These are phyloP conservation scores for Pseudolaguvia tuberculata DNA, from an alignment of 2,113 vertebrate species.

Conservation along the genomic window DNA sequence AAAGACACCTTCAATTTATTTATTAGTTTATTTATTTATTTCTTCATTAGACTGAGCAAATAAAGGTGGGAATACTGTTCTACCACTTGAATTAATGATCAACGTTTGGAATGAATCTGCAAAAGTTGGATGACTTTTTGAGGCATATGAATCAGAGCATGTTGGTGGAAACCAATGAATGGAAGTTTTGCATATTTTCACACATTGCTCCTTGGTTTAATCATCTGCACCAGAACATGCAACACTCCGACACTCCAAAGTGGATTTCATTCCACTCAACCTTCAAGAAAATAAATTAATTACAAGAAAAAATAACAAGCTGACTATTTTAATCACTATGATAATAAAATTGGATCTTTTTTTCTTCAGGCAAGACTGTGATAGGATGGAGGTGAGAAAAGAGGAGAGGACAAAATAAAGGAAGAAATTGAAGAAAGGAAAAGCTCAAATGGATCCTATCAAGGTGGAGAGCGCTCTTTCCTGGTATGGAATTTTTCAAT, in stretches of 20 bases:
- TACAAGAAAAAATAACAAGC: not conserved
- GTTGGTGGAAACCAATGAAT: too few species aligned
- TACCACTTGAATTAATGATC: too few species aligned
- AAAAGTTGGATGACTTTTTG: too few species aligned
- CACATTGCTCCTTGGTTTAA: not conserved
- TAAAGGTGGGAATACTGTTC: too few species aligned
- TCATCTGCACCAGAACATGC: not conserved
- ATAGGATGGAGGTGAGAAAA: constrained; percentile 58
- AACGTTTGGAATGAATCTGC: too few species aligned
- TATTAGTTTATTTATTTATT: too few species aligned
- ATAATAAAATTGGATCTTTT: constrained; percentile 30
- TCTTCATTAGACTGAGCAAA: too few species aligned
- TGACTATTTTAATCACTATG: not conserved
- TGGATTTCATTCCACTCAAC: constrained; percentile 1
- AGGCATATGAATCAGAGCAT: too few species aligned
- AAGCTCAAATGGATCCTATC: constrained; percentile 57
- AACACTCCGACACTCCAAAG: not conserved
- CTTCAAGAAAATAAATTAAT: not conserved
- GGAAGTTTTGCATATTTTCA: not conserved
- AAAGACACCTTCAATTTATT: too few species aligned
- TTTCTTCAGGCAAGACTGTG: constrained; percentile 53
- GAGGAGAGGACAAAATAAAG: constrained; percentile 50
- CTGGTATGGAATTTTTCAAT: constrained; percentile 4
- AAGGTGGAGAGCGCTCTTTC: constrained; percentile 18
- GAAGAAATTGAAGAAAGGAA: constrained; percentile 51